Evolutionary conservation across 2,797 vertebrate genomes (phyloP).

Genomic region (Sebastiscus tertius): DNA sequence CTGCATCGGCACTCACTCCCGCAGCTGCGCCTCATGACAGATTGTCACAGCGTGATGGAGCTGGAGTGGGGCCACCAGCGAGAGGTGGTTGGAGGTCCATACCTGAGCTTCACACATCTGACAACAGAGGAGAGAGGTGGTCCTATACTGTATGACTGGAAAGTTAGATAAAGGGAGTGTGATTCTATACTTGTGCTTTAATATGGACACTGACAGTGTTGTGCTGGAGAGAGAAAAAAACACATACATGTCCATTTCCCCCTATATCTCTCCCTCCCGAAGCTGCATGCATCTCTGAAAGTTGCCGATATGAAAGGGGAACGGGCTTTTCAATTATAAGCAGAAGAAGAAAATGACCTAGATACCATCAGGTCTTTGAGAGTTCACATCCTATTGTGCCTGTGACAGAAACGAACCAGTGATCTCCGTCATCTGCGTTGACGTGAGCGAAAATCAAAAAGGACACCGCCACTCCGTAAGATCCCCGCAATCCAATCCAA

Average conservation of each 20-base stretch:
- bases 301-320: conserved; percentile 27
- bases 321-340: conserved; percentile 26
- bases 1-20: conserved; percentile 57
- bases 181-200: not conserved
- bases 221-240: not conserved
- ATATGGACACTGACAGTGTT: not conserved
- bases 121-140: conserved; percentile 48
- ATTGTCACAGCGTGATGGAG: conserved; percentile 75
- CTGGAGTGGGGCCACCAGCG: conserved; percentile 66
- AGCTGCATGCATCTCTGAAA: not conserved
- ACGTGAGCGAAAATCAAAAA: conserved; percentile 61
- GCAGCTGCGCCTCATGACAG: conserved; percentile 69
- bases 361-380: conserved; percentile 58
- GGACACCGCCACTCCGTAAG: conserved; percentile 42
- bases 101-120: conserved; percentile 61
- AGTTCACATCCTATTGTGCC: conserved; percentile 44
- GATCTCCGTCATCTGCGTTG: conserved; percentile 57
- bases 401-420: conserved; percentile 55
- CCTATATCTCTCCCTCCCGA: not conserved
- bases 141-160: not conserved
- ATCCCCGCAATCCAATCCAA: conserved; percentile 47
- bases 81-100: conserved; percentile 62
- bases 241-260: conserved; percentile 4
- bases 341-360: conserved; percentile 42
- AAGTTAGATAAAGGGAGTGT: not conserved